Evolutionary conservation across 2,888 invertebrate species (phyloP).

Genomic region (Panzeria rudis): DNA sequence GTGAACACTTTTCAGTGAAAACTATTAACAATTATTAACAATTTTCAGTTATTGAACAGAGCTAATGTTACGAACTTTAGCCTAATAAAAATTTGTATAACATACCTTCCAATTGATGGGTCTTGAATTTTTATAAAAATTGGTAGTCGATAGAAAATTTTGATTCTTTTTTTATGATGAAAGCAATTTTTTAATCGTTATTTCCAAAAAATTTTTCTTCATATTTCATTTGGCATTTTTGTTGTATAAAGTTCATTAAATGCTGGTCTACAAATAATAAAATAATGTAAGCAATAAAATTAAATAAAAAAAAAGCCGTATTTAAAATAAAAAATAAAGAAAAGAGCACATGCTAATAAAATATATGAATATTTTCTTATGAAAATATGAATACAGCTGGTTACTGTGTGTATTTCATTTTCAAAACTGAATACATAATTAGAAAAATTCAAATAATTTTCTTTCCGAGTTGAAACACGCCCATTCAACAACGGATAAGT

Average conservation of each 20-base stretch:
- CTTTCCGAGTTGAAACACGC: no score
- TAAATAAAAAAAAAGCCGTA: background rate
- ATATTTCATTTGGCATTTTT: slow-evolving; percentile 1
- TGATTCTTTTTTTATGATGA: background rate
- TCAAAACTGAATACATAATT: no score
- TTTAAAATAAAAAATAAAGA: background rate
- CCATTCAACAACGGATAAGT: no score
- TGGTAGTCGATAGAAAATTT: background rate
- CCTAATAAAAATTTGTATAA: background rate
- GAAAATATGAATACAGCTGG: no score
- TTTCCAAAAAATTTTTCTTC: slow-evolving; percentile 9
- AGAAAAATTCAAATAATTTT: no score
- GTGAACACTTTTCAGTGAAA: no score
- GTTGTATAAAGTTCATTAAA: background rate
- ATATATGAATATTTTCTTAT: no score
- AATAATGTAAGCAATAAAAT: background rate
- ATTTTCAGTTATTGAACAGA: no score
- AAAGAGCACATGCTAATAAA: background rate
- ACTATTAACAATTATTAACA: no score
- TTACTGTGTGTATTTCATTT: background rate
- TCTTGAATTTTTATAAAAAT: background rate
- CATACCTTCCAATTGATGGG: background rate
- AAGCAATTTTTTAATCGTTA: background rate
- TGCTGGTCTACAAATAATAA: slow-evolving; percentile 22
- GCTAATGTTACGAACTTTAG: no score